Base-by-base conservation (phyloP, 2,888 invertebrate genomes). In the Crocallis elinguaria region DNA sequence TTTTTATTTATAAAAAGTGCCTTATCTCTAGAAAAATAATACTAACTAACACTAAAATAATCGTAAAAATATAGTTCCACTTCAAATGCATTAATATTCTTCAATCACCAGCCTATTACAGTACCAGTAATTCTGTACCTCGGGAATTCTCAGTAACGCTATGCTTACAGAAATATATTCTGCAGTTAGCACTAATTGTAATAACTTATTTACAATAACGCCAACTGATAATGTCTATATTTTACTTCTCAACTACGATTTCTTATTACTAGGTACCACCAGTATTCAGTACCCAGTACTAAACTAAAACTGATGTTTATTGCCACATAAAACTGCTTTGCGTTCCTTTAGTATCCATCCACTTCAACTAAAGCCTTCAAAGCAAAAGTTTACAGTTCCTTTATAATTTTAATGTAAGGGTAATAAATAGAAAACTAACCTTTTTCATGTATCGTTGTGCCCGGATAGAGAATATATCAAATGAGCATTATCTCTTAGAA, bases 401-500 rank as follows among this genome's bases (percentile, higher is more conserved):
- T 52, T 52, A 62, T 64, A 60, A 63, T 50, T 46, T 36, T 49
- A 43, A 60, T 66, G 60, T 43, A 30, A 23, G 14, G 8, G 21
- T 13, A 66, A 66, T 70, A 35, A 25, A 38, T 33, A 38, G 25
- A 52, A 32, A 33, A 33, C 14, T 42, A 45, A 13, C 38, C 36
- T 32, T 49, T 48, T 49, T 35, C 46, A 44, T 50, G 14, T 52
- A 56, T 56, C 52, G 54, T 51, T 42, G 12, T 23, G 7, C 29
- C 23, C 32, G 33, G 7, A 32, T 14, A 67, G 65, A 71, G 67
- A 69, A 71, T 78, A 71, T 66, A 75, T 77, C 76, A 77, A 78
- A 77, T 68, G 66, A 71, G 69, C 66, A 70, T 74, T 75, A 53
- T 72, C 75, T 68, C 58, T 60, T 57, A 33, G 63, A 50, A 65